Evolutionary conservation across 2,797 vertebrate species (phyloP).

Genomic region (Sciurus carolinensis): DNA sequence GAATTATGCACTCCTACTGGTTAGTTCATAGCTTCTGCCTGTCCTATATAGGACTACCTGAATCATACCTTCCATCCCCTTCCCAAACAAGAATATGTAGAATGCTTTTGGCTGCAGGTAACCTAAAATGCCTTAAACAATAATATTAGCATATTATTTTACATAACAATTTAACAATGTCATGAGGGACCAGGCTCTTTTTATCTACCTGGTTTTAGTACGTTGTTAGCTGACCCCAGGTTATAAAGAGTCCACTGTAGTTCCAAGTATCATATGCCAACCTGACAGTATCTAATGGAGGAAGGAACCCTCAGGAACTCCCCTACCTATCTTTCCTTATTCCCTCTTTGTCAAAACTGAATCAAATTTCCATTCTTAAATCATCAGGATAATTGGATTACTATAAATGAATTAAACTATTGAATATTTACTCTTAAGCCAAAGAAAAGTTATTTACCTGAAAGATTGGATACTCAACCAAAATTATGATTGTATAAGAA

Average conservation of each 20-base stretch:
- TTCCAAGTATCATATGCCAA: constrained; percentile 37
- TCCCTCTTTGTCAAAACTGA: not conserved
- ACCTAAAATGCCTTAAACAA: not conserved
- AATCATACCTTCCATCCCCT: not conserved
- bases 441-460: not conserved
- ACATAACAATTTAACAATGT: not conserved
- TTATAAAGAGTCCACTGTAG: not conserved
- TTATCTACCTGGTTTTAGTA: not conserved
- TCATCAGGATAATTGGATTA: not conserved
- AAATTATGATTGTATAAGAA: not conserved
- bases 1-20: not conserved
- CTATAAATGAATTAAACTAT: not conserved
- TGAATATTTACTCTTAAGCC: not conserved
- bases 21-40: not conserved
- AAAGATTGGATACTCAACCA: not conserved
- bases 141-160: not conserved
- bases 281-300: not conserved
- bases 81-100: not conserved
- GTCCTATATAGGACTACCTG: not conserved
- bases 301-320: not conserved
- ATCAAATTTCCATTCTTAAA: not conserved
- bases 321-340: not conserved
- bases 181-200: not conserved
- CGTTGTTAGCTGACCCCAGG: not conserved
- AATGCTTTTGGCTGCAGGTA: not conserved